Percentiles rank a stretch among this genome's conserved stretches.
phyloP scores from a whole-genome alignment of 2,797 vertebrate species.

The Acrossocheilus wenchowensis region DNA sequence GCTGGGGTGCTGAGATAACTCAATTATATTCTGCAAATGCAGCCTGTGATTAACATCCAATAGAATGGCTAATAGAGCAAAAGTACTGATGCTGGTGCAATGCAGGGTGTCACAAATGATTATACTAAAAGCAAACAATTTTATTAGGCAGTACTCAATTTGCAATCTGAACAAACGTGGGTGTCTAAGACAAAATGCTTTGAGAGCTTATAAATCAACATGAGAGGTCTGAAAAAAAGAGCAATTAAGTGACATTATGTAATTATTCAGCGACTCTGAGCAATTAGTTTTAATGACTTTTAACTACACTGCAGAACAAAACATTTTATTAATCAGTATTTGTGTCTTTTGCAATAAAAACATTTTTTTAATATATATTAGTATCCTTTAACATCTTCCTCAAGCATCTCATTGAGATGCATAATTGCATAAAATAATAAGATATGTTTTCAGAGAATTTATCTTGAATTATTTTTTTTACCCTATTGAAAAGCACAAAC shows the following conservation, averaged over 20 bases:
- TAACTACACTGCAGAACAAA: not conserved
- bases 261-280: not conserved
- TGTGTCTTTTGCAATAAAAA: not conserved
- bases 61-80: not conserved
- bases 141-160: conserved; percentile 1
- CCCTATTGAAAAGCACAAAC: not conserved
- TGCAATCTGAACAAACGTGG: conserved; percentile 13
- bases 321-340: not conserved
- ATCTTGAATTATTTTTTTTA: not conserved
- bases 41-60: conserved; percentile 18
- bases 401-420: not conserved
- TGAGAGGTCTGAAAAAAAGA: conserved; percentile 16
- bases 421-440: not conserved
- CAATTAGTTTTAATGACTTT: not conserved
- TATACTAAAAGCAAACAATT: conserved; percentile 37
- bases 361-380: not conserved
- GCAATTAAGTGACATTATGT: conserved; percentile 19
- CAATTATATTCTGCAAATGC: not conserved
- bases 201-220: conserved; percentile 31
- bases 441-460: not conserved
- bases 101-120: conserved; percentile 15
- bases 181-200: conserved; percentile 1
- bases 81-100: conserved; percentile 24
- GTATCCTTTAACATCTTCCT: not conserved
- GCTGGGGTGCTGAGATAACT: not conserved